Evolutionary conservation across 2,888 invertebrate species (phyloP).

Genomic region (Euspilapteryx auroguttella): DNA sequence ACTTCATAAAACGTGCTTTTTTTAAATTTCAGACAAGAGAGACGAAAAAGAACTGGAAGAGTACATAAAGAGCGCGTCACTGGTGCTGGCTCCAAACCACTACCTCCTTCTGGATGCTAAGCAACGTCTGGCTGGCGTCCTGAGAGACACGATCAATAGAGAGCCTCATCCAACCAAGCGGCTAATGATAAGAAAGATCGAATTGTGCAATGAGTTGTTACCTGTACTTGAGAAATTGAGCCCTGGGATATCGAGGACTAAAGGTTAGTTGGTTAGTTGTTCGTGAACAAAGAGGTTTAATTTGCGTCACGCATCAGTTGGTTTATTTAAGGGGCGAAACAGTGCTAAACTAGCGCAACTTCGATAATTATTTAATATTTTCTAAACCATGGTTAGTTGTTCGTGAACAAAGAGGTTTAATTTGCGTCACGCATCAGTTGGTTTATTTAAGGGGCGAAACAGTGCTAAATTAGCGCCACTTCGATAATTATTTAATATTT

Average conservation of each 20-base stretch:
- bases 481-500: too few species aligned
- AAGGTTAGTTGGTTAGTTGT: constrained; percentile 63
- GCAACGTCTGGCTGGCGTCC: constrained; percentile 66
- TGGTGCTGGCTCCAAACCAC: constrained; percentile 67
- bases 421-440: too few species aligned
- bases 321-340: too few species aligned
- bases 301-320: too few species aligned
- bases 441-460: too few species aligned
- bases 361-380: too few species aligned
- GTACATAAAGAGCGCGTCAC: constrained; percentile 53
- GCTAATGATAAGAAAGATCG: constrained; percentile 64
- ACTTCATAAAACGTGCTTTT: too few species aligned
- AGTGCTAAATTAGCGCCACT: too few species aligned
- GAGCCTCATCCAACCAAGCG: constrained; percentile 53
- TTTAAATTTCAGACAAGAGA: constrained; percentile 31
- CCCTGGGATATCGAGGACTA: constrained; percentile 70
- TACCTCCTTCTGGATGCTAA: constrained; percentile 69
- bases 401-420: too few species aligned
- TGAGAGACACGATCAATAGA: constrained; percentile 50
- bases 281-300: too few species aligned
- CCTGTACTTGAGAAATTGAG: constrained; percentile 66
- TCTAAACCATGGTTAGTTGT: too few species aligned
- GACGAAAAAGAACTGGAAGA: constrained; percentile 48
- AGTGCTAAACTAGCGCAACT: too few species aligned
- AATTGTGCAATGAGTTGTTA: constrained; percentile 67